phyloP scores from a whole-genome alignment of 2,888 invertebrate genomes.

The Stenodema calcarata region DNA sequence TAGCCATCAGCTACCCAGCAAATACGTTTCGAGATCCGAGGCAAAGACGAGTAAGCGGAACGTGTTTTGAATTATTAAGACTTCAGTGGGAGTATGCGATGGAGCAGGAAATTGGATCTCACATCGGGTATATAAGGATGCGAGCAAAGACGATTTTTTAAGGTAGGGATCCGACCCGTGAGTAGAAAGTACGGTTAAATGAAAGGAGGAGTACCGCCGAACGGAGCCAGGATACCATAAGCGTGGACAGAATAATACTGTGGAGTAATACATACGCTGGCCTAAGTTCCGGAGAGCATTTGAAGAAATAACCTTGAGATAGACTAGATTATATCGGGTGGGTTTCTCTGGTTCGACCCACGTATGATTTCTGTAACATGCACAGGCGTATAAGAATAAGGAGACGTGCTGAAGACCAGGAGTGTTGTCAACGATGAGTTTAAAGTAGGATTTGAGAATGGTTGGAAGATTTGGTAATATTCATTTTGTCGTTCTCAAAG shows the following conservation, averaged over 20 bases:
- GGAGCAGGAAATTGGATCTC: not conserved
- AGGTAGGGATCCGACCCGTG: not conserved
- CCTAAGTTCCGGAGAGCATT: not conserved
- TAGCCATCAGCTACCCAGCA: not conserved
- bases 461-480: too few species aligned
- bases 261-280: too few species aligned
- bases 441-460: too few species aligned
- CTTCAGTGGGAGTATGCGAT: not conserved
- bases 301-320: too few species aligned
- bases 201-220: not conserved
- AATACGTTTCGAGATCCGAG: not conserved
- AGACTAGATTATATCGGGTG: too few species aligned
- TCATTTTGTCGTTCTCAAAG: too few species aligned
- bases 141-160: not conserved
- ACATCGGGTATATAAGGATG: not conserved
- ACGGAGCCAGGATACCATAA: not conserved
- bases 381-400: too few species aligned
- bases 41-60: not conserved
- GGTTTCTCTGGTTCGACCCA: too few species aligned
- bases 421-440: too few species aligned
- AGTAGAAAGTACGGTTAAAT: not conserved
- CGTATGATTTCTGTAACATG: too few species aligned
- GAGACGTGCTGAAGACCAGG: too few species aligned
- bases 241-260: not conserved
- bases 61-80: constrained; percentile 4